Evolutionary conservation across 2,113 vertebrate species (phyloP).

Genomic region (Panthera leo): DNA sequence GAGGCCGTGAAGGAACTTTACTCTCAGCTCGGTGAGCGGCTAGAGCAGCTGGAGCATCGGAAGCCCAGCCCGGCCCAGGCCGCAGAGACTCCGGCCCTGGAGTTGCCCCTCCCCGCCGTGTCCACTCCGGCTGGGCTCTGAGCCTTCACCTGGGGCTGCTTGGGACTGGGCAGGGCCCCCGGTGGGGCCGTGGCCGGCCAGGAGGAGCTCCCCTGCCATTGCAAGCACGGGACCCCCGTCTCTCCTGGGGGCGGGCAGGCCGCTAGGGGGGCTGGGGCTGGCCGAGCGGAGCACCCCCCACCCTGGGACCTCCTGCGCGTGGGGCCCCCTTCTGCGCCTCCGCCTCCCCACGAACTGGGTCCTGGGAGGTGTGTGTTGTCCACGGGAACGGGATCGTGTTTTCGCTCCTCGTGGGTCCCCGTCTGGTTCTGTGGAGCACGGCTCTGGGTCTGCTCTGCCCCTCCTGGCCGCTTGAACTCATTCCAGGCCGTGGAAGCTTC

Average conservation of each 20-base stretch:
- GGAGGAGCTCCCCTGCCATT: not conserved
- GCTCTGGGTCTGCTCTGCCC: too few relatives aligned
- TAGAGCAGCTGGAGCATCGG: constrained; percentile 87
- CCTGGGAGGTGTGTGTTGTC: accelerated
- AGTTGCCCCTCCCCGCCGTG: constrained; percentile 91
- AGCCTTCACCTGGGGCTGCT: accelerated
- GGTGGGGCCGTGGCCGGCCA: accelerated
- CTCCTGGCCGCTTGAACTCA: accelerated
- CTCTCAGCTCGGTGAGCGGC: constrained; percentile 90
- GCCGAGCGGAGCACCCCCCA: not conserved
- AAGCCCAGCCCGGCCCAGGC: constrained; percentile 90
- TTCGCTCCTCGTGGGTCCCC: accelerated
- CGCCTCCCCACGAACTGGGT: not conserved
- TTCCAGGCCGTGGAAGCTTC: accelerated
- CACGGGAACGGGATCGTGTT: accelerated
- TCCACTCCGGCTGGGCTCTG: constrained; percentile 83
- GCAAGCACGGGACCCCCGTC: accelerated
- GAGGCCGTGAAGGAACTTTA: constrained; percentile 95
- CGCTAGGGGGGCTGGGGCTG: accelerated
- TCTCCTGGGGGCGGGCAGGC: not conserved
- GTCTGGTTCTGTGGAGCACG: accelerated
- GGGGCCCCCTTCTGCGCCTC: not conserved
- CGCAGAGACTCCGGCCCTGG: constrained; percentile 89
- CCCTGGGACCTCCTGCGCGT: not conserved
- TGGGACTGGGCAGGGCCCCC: not conserved